Base-by-base conservation (phyloP, 2,888 invertebrate genomes). In the Aquatica leii region DNA sequence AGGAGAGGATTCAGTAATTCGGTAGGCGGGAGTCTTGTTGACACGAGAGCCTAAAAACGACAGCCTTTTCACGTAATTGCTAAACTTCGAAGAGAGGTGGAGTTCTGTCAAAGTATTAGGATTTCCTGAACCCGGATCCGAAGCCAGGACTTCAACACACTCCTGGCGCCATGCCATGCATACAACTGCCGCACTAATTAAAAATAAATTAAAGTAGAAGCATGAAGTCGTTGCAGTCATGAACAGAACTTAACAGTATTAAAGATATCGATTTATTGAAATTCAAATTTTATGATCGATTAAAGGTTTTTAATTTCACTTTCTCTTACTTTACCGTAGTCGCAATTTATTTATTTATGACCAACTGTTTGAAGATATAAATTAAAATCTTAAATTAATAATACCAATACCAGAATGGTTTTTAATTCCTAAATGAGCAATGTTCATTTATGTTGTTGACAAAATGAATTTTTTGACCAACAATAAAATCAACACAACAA, bases 151-250 rank as follows among this genome's bases (percentile, higher is more conserved):
- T 24, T 61, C 65, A 56, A 69, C 70, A 68, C 68, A 66, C 68
- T 66, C 56, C 69, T 70, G 69, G 70, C 71, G 56, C 49, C 55
- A 54, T 71, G 70, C 70, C 69, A 66, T 66, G 57, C 55, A 66
- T 70, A 66, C 62, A 64, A 46, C 46, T 46, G 65, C 66, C 56
- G 69, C 73, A 69, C 71, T 74, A 74, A 74, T 74, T 73, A 73
- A 73, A 73, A 73, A 73, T 73, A 73, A 73, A 73, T 73, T 73
- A 71, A 72, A 73, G 70, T 65, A 55, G 51, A 40, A 46, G 52
- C 60, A 65, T 65, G 61, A 61, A 65, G 56, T 58, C 64, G 69
- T 62, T 62, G 68, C 70, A 73, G 70, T 70, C 71, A 72, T 70
- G 69, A 69, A 66, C 71, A 71, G 70, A 71, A 72, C 70, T 71